These are phyloP conservation scores for Geococcyx californianus DNA, from an alignment of 2,113 vertebrate species.

Conservation along the genomic window DNA sequence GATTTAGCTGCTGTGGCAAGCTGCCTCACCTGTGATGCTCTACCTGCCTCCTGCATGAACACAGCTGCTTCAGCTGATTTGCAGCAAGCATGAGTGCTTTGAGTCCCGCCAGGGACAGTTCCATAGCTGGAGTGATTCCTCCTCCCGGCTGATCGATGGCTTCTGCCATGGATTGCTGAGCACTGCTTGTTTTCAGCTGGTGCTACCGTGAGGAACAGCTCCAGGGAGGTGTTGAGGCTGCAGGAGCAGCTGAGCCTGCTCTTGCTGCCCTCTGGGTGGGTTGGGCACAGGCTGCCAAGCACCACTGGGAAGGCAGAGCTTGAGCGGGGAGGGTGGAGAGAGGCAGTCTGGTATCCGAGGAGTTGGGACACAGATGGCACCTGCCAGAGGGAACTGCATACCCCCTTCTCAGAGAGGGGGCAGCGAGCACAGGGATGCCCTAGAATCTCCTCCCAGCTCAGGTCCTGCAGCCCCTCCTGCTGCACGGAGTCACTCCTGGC, in stretches of 20 bases:
- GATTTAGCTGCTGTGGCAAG: neutral
- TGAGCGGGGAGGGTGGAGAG: neutral
- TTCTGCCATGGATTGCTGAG: neutral
- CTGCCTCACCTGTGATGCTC: neutral
- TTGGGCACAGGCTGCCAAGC: neutral
- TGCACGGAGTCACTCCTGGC: neutral
- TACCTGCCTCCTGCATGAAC: neutral
- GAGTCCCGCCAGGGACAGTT: neutral
- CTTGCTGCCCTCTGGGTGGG: neutral
- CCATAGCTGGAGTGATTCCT: neutral
- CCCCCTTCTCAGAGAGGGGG: neutral
- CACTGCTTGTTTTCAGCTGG: neutral
- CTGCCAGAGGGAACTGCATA: neutral
- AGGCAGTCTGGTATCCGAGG: neutral
- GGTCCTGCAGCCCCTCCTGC: neutral
- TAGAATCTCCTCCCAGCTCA: neutral
- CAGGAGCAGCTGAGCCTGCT: neutral
- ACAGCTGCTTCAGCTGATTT: neutral
- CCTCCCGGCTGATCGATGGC: neutral
- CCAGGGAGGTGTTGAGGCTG: neutral
- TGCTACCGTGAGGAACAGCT: neutral
- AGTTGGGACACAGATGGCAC: neutral
- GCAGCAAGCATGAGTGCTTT: neutral
- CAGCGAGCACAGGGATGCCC: too few relatives aligned
- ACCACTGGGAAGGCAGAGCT: neutral